Evolutionary conservation across 2,888 invertebrate genomes (phyloP), one percentile per base, ranked within the genome.

Genomic region (Drosophila hamatofila): DNA sequence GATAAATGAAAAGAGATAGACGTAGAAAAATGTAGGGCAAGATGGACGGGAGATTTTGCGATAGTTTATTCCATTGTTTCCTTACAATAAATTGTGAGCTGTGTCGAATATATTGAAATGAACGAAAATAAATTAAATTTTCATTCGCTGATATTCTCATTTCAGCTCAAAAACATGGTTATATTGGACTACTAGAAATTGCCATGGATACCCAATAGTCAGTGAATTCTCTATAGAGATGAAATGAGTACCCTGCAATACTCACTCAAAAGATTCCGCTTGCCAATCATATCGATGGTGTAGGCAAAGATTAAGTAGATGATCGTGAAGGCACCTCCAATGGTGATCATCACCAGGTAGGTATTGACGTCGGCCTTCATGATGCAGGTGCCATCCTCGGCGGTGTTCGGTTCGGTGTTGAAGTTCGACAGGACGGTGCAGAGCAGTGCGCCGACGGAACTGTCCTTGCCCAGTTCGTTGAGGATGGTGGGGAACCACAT

Each of bases 261-360:
- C 91, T 92, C 91, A 82, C 95, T 89, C n/a, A 95, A 90, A 63
- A 95, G 93, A 44, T 92, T 91, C 88, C 94, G 95, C 89, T 95
- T 95, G 27, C 95, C 95, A 0, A 93, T 79, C 1, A 90, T 72
- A 72, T 94, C 94, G 23, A 95, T 95, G 0, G 95, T 92, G 88
- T 94, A 94, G 14, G 96, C 95, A 21, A 95, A 95, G 25, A 95
- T 81, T 37, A 95, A 86, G 90, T 96, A 96, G 87, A 95, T 95
- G 1, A 95, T 84, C 27, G 95, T 94, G 85, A 96, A 96, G 7
- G 94, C 94, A 0, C 94, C 93, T 0, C 96, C 96, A 80, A 96
- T 95, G 72, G 94, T 94, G 72, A 96, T 94, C 54, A 96, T 95
- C 54, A 95, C 95, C 81, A 94, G 92, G 88, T 96, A 96, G 3